Evolutionary conservation across 1,140 invertebrate genomes (phyloP), one percentile per base, ranked within the genome.

Genomic region (Eulimnadia texana): DNA sequence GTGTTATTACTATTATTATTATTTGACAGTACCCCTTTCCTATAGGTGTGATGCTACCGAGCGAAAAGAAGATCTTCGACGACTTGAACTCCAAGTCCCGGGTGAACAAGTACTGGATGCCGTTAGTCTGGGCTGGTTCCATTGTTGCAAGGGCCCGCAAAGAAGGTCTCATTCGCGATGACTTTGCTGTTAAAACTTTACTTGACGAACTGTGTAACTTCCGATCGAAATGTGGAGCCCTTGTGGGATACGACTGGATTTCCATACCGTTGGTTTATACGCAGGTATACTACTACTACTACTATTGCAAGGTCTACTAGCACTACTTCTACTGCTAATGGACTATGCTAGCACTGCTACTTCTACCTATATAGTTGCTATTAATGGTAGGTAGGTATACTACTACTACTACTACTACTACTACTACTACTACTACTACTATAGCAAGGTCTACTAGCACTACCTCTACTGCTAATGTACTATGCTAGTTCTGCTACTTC

Each of bases 21-120:
- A n/a, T n/a, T n/a, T n/a, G n/a, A n/a, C n/a, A 52, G 24, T 23
- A 6, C 6, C n/a, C 50, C 24, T 19, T 1, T 50, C 20, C 54
- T 51, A 11, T 61, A 82, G 80, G 93, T 67, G 75, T 97, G n/a
- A 73, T 96, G n/a, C 78, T 88, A 20, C 82, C 85, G 50, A 93
- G 92, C 67, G 93, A 97, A 69, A 80, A 84, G 58, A 73, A 74
- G 20, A 89, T 92, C 62, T 82, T 93, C 58, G 78, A 84, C 28
- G 82, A 84, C 63, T 74, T 94, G 63, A 86, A 91, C 68, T 70
- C 77, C 2, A 93, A 93, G 70, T 86, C 89, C 0, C 83, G 87
- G 52, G 86, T 90, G 63, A 85, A 86, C 25, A 95, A 94, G 70
- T 92, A 93, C 71, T 97, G 92, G 90, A 80, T 97, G 69, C 93